Percentiles rank a stretch among this genome's conserved stretches.
These are phyloP conservation scores for Grallaria varia DNA, from an alignment of 2,113 vertebrate species.

Conservation along the genomic window DNA sequence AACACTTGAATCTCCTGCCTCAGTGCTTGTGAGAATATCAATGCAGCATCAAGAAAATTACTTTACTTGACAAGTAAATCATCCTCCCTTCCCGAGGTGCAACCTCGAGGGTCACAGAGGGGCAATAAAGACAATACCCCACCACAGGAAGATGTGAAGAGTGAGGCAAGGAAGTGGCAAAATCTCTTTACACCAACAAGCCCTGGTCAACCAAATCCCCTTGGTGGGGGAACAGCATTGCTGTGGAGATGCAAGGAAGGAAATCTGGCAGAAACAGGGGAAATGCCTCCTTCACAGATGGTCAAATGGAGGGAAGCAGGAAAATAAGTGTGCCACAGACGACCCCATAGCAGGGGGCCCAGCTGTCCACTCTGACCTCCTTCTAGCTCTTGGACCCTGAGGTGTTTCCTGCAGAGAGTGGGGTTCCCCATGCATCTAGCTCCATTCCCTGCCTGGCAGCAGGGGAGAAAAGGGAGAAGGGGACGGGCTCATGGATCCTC, in stretches of 20 bases:
- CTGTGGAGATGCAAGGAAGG: background rate
- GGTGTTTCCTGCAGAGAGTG: background rate
- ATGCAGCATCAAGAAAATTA: background rate
- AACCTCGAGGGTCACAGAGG: rapidly evolving
- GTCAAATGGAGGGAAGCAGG: background rate
- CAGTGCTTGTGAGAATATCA: background rate
- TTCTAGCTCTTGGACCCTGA: background rate
- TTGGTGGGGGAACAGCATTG: rapidly evolving
- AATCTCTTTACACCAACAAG: background rate
- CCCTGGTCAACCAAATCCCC: background rate
- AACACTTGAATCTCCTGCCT: background rate
- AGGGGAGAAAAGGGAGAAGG: background rate
- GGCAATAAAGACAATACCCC: rapidly evolving
- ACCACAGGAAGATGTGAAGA: rapidly evolving
- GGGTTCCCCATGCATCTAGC: background rate
- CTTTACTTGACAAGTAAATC: background rate
- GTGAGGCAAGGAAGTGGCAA: background rate
- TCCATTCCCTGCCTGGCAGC: background rate
- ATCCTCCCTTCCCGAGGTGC: rapidly evolving
- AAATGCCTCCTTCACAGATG: background rate
- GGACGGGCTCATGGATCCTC: background rate
- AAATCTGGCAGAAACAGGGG: background rate
- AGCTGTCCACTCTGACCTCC: background rate
- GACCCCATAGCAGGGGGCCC: background rate
- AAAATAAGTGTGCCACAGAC: rapidly evolving